Conservation (phyloP, 2,888 invertebrate species). For the Cosmopolites sordidus region DNA sequence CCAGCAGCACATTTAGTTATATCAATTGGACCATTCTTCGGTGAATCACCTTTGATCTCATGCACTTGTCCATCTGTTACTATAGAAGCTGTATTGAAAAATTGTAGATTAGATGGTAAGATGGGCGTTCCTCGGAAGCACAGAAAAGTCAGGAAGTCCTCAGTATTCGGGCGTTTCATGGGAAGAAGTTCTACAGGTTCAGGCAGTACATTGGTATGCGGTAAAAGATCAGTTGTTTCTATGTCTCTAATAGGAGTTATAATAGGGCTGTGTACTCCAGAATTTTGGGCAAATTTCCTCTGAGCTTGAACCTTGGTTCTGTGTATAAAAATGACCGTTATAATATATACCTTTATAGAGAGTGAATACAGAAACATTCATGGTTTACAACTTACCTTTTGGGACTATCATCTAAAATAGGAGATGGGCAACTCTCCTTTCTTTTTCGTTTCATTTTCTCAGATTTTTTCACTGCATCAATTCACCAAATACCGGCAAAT, state of each 20-base stretch:
- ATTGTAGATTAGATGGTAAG: slow-evolving; percentile 68
- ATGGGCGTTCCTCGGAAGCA: slow-evolving; percentile 75
- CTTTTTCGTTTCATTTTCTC: slow-evolving; percentile 44
- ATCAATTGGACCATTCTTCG: slow-evolving; percentile 43
- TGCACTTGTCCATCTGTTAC: slow-evolving; percentile 44
- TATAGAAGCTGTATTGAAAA: slow-evolving; percentile 56
- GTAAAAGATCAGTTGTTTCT: slow-evolving; percentile 49
- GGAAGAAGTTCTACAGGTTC: slow-evolving; percentile 58
- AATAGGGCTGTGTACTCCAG: slow-evolving; percentile 56
- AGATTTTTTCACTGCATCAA: background rate
- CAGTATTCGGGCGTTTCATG: slow-evolving; percentile 71
- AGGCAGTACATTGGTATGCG: slow-evolving; percentile 46
- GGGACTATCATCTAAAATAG: slow-evolving; percentile 46
- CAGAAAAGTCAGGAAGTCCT: slow-evolving; percentile 80
- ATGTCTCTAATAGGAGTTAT: slow-evolving; percentile 60
- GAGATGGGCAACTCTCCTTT: slow-evolving; percentile 41
- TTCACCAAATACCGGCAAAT: background rate
- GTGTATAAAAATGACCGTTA: slow-evolving; percentile 27
- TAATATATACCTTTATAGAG: background rate
- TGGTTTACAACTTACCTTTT: no score
- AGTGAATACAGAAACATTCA: background rate
- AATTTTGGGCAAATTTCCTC: slow-evolving; percentile 82
- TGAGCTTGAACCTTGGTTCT: slow-evolving; percentile 81
- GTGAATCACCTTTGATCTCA: slow-evolving; percentile 42
- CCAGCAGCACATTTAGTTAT: slow-evolving; percentile 38